These are phyloP conservation scores for Xestobium rufovillosum DNA, from an alignment of 2,888 invertebrate species.

Conservation along the genomic window DNA sequence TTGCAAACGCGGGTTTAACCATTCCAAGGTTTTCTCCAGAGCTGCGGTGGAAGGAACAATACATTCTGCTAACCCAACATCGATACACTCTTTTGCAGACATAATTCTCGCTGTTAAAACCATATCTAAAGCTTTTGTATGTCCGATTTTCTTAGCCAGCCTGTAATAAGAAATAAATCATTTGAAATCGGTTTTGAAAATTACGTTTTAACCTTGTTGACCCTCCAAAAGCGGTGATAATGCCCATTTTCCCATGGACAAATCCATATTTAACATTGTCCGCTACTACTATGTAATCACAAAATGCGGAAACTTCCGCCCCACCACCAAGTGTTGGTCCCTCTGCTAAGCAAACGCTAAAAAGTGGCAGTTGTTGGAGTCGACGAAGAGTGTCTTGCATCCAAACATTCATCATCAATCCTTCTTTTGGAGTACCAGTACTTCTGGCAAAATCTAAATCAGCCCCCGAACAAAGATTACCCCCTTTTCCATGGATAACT, in stretches of 20 bases:
- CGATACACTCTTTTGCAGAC: constrained; percentile 30
- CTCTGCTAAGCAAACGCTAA: constrained; percentile 31
- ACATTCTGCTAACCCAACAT: constrained; percentile 29
- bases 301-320: constrained; percentile 32
- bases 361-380: constrained; percentile 29
- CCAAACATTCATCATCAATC: constrained; percentile 30
- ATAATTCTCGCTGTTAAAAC: constrained; percentile 31
- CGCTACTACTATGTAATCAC: constrained; percentile 33
- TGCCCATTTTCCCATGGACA: constrained; percentile 36
- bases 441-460: constrained; percentile 33
- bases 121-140: constrained; percentile 31
- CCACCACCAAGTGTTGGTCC: constrained; percentile 36
- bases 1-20: constrained; percentile 28
- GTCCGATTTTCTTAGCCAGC: constrained; percentile 31
- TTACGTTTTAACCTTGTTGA: constrained; percentile 32
- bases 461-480: constrained; percentile 36
- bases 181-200: too few species aligned
- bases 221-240: constrained; percentile 37
- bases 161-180: constrained; percentile 28
- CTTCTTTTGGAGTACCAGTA: constrained; percentile 26
- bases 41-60: constrained; percentile 24
- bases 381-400: constrained; percentile 32
- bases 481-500: constrained; percentile 30
- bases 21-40: constrained; percentile 27
- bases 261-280: constrained; percentile 34